Conservation (phyloP, 2,888 invertebrate species). For the Sphaerophoria taeniata region DNA sequence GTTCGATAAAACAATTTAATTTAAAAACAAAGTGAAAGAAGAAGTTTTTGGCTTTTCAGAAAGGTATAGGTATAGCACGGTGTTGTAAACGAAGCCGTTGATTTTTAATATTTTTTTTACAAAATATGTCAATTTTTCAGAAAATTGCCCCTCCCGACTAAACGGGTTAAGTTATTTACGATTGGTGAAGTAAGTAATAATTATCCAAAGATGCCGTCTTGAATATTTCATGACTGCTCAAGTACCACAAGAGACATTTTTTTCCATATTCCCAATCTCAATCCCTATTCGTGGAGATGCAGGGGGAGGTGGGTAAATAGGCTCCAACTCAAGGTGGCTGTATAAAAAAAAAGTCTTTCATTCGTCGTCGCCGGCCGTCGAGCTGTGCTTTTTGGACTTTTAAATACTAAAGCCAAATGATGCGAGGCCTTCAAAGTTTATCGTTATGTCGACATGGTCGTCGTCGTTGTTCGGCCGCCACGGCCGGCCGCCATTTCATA, state of each 20-base stretch:
- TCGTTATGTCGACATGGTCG: conserved; percentile 42
- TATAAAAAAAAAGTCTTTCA: neutral
- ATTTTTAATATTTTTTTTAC: too few relatives aligned
- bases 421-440: conserved; percentile 49
- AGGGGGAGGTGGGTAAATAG: neutral
- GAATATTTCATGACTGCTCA: conserved; percentile 35
- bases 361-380: conserved; percentile 32
- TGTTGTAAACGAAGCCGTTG: too few relatives aligned
- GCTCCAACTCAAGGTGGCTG: conserved; percentile 14
- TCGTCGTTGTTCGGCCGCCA: neutral
- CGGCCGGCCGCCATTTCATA: too few relatives aligned
- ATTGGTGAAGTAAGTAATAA: conserved; percentile 55
- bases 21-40: too few relatives aligned
- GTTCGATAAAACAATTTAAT: too few relatives aligned
- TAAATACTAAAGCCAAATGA: conserved; percentile 29
- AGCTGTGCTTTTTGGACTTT: conserved; percentile 12
- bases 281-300: neutral
- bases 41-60: too few relatives aligned
- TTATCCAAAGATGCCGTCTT: conserved; percentile 36
- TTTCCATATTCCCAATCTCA: neutral
- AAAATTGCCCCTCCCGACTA: neutral
- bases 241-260: conserved; percentile 9
- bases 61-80: too few relatives aligned
- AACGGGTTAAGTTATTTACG: conserved; percentile 5
- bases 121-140: too few relatives aligned